Evolutionary conservation across 2,888 invertebrate species (phyloP).

Genomic region (Aphelenchoides bicaudatus): DNA sequence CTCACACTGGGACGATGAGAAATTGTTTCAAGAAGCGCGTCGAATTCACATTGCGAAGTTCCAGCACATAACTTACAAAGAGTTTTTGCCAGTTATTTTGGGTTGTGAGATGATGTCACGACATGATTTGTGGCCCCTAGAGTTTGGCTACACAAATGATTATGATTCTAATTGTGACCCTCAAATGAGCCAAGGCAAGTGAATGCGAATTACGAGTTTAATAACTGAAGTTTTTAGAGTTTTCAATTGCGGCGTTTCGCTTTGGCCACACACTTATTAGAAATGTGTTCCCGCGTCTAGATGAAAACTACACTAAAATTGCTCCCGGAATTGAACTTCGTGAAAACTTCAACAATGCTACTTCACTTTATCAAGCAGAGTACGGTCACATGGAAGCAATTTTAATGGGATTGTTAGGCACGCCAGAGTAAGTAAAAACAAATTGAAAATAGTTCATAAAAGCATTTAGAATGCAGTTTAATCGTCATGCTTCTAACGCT

Average conservation of each 20-base stretch:
- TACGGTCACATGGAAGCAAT: slow-evolving; percentile 59
- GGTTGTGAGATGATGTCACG: slow-evolving; percentile 84
- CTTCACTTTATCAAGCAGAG: slow-evolving; percentile 47
- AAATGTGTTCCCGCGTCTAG: slow-evolving; percentile 70
- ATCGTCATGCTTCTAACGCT: slow-evolving; percentile 53
- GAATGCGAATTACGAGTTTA: slow-evolving; percentile 61
- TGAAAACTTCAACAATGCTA: slow-evolving; percentile 49
- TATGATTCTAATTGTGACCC: slow-evolving; percentile 73
- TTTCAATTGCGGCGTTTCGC: slow-evolving; percentile 67
- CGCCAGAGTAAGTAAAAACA: slow-evolving; percentile 37
- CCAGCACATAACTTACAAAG: slow-evolving; percentile 65
- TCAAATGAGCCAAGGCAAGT: slow-evolving; percentile 78
- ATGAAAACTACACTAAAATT: slow-evolving; percentile 35
- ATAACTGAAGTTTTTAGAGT: background rate
- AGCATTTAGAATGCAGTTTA: slow-evolving; percentile 51
- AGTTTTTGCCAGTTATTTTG: slow-evolving; percentile 75
- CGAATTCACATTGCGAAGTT: slow-evolving; percentile 65
- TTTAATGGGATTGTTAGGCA: slow-evolving; percentile 58
- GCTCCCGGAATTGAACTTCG: slow-evolving; percentile 25
- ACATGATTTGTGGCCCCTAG: slow-evolving; percentile 78
- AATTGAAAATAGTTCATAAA: background rate
- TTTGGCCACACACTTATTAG: slow-evolving; percentile 73
- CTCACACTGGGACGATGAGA: slow-evolving; percentile 62
- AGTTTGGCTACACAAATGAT: slow-evolving; percentile 61
- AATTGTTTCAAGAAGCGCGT: slow-evolving; percentile 61